Evolutionary conservation across 2,888 invertebrate species (phyloP).

Genomic region (Idaea dimidiata): DNA sequence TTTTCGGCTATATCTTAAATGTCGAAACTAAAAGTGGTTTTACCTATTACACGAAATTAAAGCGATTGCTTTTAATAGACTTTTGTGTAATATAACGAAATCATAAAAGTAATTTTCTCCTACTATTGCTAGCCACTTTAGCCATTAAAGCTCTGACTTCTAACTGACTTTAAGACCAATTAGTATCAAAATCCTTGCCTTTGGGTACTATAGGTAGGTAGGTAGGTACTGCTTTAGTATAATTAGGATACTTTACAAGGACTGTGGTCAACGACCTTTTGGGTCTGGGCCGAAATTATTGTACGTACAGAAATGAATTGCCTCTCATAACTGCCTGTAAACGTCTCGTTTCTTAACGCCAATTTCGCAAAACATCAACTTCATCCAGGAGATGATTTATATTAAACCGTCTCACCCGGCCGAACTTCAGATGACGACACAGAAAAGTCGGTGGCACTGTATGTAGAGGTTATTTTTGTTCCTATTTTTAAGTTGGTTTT

Average conservation of each 20-base stretch:
- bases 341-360: no score
- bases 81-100: background rate
- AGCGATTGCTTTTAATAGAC: background rate
- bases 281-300: background rate
- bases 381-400: no score
- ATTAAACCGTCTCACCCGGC: no score
- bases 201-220: background rate
- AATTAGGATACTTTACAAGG: background rate
- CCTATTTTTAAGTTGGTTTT: no score
- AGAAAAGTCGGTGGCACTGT: no score
- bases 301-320: background rate
- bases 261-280: background rate
- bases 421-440: no score
- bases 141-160: background rate
- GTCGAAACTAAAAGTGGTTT: no score
- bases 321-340: no score
- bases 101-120: background rate
- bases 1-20: no score
- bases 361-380: no score
- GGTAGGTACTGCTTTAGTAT: background rate
- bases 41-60: background rate
- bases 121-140: background rate
- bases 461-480: no score
- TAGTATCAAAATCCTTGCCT: background rate
- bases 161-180: background rate